phyloP scores from a whole-genome alignment of 2,888 invertebrate genomes.

The Microctonus brassicae region DNA sequence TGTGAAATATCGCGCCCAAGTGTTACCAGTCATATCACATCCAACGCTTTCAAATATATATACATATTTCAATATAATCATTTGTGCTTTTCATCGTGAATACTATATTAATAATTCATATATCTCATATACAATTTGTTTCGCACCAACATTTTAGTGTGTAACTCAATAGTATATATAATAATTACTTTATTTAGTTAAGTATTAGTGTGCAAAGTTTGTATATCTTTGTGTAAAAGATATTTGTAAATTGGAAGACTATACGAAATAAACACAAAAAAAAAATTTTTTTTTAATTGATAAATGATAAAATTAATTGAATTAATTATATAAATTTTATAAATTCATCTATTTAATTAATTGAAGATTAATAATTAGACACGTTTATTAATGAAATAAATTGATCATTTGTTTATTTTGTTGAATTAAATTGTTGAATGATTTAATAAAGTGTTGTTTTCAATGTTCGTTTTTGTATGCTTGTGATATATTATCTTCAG shows the following conservation, averaged over 20 bases:
- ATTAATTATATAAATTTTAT: too few relatives aligned
- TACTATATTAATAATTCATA: conserved; percentile 27
- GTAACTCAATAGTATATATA: conserved; percentile 34
- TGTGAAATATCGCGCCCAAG: conserved; percentile 70
- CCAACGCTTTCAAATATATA: not conserved
- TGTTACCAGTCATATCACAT: conserved; percentile 61
- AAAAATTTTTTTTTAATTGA: too few relatives aligned
- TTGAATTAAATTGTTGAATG: too few relatives aligned
- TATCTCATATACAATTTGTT: conserved; percentile 22
- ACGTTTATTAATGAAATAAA: too few relatives aligned
- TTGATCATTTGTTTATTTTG: too few relatives aligned
- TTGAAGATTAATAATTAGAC: too few relatives aligned
- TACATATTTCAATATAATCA: conserved; percentile 21
- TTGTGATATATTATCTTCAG: not conserved
- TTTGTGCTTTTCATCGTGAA: conserved; percentile 33
- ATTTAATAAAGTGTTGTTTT: not conserved
- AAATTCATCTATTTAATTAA: too few relatives aligned
- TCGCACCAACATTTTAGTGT: conserved; percentile 30
- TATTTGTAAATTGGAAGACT: not conserved
- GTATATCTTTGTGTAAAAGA: conserved; percentile 37
- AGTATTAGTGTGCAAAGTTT: conserved; percentile 54
- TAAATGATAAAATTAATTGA: too few relatives aligned
- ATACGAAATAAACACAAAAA: conserved; percentile 46
- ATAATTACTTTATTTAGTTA: conserved; percentile 54
- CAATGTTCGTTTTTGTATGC: not conserved